These are phyloP conservation scores for Habroteleia sp. DNA, from an alignment of 2,888 invertebrate species.

Conservation along the genomic window DNA sequence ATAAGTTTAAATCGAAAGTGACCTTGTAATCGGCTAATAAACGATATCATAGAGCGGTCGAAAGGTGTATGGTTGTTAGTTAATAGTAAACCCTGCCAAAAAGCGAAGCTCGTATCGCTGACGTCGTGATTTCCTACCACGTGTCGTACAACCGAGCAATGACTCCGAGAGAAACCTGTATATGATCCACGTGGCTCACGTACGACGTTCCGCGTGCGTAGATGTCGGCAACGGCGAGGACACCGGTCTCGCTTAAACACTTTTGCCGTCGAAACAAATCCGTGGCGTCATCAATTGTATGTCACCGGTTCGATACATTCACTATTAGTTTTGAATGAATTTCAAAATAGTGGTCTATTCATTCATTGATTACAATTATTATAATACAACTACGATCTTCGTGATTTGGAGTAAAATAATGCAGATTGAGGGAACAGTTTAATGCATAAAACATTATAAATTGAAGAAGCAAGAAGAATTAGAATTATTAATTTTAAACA, in stretches of 20 bases:
- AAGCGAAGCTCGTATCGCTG: conserved; percentile 48
- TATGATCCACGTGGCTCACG: conserved; percentile 68
- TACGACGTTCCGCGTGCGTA: conserved; percentile 48
- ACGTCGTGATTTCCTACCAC: conserved; percentile 60
- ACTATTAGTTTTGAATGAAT: conserved; percentile 44
- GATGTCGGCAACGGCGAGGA: conserved; percentile 46
- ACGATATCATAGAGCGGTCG: conserved; percentile 8
- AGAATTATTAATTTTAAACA: no score
- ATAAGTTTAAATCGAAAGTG: conserved; percentile 20
- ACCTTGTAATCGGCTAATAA: conserved; percentile 36
- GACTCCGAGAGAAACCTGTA: conserved; percentile 63
- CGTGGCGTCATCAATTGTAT: conserved; percentile 41
- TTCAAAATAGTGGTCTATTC: conserved; percentile 10
- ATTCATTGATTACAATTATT: conserved; percentile 10
- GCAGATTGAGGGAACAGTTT: no score
- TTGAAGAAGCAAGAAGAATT: no score
- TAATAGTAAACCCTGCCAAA: conserved; percentile 38
- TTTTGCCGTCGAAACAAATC: conserved; percentile 51
- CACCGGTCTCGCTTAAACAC: conserved; percentile 39
- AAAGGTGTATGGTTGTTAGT: conserved; percentile 10
- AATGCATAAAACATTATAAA: no score
- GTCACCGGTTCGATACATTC: conserved; percentile 26
- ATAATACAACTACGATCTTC: neutral
- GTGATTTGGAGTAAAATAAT: no score
- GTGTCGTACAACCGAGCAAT: conserved; percentile 58